A percentile compares a stretch with the other conserved stretches of the same genome.
phyloP scores from a whole-genome alignment of 92 coral and sea anemone species.

The Nematostella vectensis region DNA sequence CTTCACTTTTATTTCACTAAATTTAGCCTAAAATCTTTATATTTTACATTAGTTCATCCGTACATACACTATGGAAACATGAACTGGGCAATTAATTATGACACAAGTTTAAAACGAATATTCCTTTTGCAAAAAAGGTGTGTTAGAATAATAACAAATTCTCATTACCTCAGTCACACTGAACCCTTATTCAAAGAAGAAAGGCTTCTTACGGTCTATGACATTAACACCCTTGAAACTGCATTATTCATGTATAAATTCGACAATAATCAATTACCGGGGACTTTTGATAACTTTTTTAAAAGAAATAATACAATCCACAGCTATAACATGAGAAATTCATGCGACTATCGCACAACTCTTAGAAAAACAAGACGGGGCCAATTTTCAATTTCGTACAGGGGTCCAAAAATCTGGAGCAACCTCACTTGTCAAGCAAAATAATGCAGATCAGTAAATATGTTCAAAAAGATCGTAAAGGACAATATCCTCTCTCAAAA shows the following conservation, averaged over 20 bases:
- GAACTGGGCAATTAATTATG: not conserved
- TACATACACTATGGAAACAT: not conserved
- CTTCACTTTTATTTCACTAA: not conserved
- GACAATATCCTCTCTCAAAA: too few species aligned
- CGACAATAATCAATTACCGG: conserved; percentile 1
- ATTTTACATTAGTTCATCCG: not conserved
- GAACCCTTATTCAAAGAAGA: conserved; percentile 1
- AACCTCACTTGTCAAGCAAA: too few species aligned
- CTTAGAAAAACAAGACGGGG: not conserved
- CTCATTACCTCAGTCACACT: conserved; percentile 1
- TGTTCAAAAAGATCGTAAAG: too few species aligned
- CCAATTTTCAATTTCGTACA: conserved; percentile 2
- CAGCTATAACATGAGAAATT: not conserved
- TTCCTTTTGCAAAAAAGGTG: not conserved
- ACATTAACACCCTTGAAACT: not conserved
- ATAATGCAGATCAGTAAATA: too few species aligned
- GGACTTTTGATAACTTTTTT: not conserved
- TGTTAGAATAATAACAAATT: conserved; percentile 1
- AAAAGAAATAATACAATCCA: not conserved
- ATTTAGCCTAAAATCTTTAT: not conserved
- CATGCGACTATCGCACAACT: not conserved
- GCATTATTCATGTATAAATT: conserved; percentile 3
- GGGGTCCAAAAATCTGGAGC: conserved; percentile 7
- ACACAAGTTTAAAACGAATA: not conserved
- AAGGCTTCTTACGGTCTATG: not conserved